phyloP scores from a whole-genome alignment of 2,113 vertebrate genomes.

The Erpornis zantholeuca region DNA sequence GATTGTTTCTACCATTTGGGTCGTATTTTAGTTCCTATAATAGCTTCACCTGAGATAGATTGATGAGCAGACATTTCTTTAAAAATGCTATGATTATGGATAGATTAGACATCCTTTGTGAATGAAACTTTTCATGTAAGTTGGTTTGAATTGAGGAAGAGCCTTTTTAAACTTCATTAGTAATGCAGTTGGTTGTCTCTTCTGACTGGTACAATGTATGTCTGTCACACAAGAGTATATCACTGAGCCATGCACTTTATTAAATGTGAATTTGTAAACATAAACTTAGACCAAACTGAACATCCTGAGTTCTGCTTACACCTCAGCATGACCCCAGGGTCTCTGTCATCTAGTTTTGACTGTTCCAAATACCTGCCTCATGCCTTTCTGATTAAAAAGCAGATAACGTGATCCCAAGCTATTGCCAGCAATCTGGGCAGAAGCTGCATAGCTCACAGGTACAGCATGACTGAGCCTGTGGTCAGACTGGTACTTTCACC shows the following conservation, averaged over 20 bases:
- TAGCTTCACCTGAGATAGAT: not conserved
- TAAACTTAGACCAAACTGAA: not conserved
- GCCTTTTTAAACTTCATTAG: not conserved
- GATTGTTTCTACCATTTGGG: not conserved
- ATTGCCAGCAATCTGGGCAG: not conserved
- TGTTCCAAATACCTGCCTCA: not conserved
- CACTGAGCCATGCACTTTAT: not conserved
- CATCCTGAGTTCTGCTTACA: not conserved
- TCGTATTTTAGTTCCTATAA: not conserved
- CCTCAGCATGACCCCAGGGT: not conserved
- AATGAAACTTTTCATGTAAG: not conserved
- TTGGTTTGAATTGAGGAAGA: not conserved
- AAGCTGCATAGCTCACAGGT: not conserved
- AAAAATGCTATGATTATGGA: not conserved
- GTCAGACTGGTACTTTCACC: not conserved
- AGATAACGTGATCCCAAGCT: not conserved
- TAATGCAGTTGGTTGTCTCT: not conserved
- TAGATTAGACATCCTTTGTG: not conserved
- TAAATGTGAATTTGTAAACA: not conserved
- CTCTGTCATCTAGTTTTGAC: not conserved
- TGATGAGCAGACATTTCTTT: conserved; percentile 7
- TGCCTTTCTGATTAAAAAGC: not conserved
- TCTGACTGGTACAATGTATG: not conserved
- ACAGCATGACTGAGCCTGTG: not conserved
- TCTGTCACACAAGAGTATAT: not conserved